Base-by-base conservation (phyloP, 2,888 invertebrate genomes). In the Blastobasis lacticolella region DNA sequence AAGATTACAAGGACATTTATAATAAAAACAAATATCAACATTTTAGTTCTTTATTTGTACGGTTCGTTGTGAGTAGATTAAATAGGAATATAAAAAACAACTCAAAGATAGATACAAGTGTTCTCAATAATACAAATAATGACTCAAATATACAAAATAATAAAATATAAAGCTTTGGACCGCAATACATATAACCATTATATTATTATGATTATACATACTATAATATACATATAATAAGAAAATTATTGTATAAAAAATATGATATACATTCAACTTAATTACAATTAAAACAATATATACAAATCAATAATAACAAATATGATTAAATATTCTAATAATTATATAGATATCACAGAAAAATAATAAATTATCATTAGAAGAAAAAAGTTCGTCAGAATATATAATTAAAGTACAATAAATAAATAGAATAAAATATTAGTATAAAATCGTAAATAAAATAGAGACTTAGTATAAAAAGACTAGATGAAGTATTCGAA, bases 11-110 rank as follows among this genome's bases (percentile, higher is more conserved):
- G 3, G 23, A 23, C n/a, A n/a, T n/a, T n/a, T n/a, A n/a, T 53
- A 56, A 56, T 53, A 56, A 60, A 59, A 54, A 49, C 52, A 54
- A 44, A 41, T 23, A 38, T 42, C 38, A 56, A 57, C 45, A 61
- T 70, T 73, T 71, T 51, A 72, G 81, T 81, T 81, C 83, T 86
- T 84, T 85, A 86, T 86, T 86, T 84, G 85, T 84, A 86, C 80
- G 83, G 76, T 70, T 72, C 66, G 56, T 69, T 65, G 60, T 23
- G 23, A 23, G 45, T 45, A 10, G 45, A 45, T 45, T 8, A 44
- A 37, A 41, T 46, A 48, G 41, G 41, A 51, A 45, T 23, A 49
- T 52, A 49, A 41, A 48, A 48, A 23, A 45, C 10, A 7, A 6
- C 36, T n/a, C 10, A 23, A 7, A 7, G 7, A 23, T 45, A 45